phyloP scores from a whole-genome alignment of 2,797 vertebrate genomes.

The Acanthornis magna region DNA sequence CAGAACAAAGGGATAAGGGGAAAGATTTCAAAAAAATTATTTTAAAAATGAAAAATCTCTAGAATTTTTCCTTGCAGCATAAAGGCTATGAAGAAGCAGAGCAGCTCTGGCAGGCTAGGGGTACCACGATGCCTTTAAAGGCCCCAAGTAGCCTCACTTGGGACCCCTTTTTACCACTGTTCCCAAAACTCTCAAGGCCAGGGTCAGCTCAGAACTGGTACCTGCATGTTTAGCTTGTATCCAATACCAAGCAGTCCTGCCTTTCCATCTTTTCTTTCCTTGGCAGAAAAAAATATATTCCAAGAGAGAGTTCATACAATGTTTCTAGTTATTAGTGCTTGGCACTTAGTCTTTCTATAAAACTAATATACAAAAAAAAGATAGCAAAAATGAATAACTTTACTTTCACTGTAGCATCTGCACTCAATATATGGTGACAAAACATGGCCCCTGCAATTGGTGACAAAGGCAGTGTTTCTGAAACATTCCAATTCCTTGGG shows the following conservation, averaged over 20 bases:
- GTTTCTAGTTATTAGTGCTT: background rate
- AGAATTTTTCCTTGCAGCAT: background rate
- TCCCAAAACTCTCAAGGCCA: background rate
- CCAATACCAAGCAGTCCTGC: rapidly evolving
- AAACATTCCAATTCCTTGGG: background rate
- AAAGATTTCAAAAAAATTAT: background rate
- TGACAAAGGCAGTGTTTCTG: background rate
- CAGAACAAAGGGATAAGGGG: background rate
- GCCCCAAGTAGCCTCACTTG: rapidly evolving
- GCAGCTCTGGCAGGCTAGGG: background rate
- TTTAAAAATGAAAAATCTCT: background rate
- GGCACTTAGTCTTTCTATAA: background rate
- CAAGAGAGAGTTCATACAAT: background rate
- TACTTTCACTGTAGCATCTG: background rate
- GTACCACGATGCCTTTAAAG: background rate
- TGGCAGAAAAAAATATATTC: background rate
- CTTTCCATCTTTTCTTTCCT: background rate
- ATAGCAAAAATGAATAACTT: background rate
- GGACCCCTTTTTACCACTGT: background rate
- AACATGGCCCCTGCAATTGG: background rate
- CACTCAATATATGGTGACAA: background rate
- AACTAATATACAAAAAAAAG: background rate
- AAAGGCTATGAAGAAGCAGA: background rate
- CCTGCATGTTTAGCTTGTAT: background rate
- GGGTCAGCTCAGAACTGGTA: background rate